Evolutionary conservation across 2,888 invertebrate genomes (phyloP), one percentile per base, ranked within the genome.

Genomic region (Calameuta pallipes): DNA sequence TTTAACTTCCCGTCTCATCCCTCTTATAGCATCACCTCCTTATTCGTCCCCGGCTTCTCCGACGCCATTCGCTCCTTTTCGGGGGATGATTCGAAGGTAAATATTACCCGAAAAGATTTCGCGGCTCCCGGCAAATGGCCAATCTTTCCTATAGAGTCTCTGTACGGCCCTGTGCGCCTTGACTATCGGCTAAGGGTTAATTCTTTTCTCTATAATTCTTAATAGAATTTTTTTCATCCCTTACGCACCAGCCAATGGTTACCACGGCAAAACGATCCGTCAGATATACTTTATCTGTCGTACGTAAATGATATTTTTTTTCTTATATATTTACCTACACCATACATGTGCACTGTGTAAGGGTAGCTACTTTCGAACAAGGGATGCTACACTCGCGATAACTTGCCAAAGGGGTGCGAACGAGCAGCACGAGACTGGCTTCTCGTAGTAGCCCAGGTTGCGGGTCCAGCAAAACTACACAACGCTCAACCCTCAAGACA

Each of bases 61-160:
- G 13, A 23, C 75, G 71, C 31, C 31, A 41, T 56, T 75, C 33
- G 33, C 75, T n/a, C 56, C 31, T 75, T 23, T 9, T 56, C 23
- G 23, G 77, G 69, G 30, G 83, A 84, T 84, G 83, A 87, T 84
- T 86, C 85, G 56, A 86, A 84, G 83, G 86, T 86, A 89, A 89
- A 89, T 88, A 89, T 89, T 87, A 86, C 84, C 84, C 82, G 79
- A 85, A 85, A 87, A 88, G 83, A 87, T 88, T 86, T 85, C 83
- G 68, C 73, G 78, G 71, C 78, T 78, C 79, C 75, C 80, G 79
- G 78, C 73, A 82, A 85, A 83, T 83, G 80, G 82, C 71, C 80
- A 80, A 83, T 83, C 83, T 81, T 71, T 71, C 56, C 56, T 9
- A 9, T 2, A 23, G 56, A 9, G 9, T 56, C 56, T 56, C 9